These are phyloP conservation scores for Rhimphoctona megacephalus DNA, from an alignment of 2,888 invertebrate species.

Conservation along the genomic window DNA sequence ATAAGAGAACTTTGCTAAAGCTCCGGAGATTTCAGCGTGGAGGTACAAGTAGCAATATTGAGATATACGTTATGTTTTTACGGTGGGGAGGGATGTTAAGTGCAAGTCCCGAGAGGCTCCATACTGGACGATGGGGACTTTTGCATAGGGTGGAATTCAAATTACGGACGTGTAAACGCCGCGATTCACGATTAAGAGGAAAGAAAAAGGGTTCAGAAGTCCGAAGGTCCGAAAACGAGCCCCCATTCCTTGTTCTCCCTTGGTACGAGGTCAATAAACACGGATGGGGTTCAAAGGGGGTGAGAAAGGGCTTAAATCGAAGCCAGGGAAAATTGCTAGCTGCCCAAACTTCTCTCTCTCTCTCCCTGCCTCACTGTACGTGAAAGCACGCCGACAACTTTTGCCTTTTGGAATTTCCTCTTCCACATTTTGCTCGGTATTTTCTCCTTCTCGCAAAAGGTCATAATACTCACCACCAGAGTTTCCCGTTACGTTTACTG, in stretches of 20 bases:
- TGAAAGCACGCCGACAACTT: conserved; percentile 31
- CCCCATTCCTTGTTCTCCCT: conserved; percentile 27
- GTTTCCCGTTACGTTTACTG: conserved; percentile 35
- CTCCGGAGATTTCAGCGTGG: background rate
- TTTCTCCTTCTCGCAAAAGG: conserved; percentile 25
- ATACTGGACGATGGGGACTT: conserved; percentile 31
- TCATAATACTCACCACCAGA: conserved; percentile 39
- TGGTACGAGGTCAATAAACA: conserved; percentile 65
- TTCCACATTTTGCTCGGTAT: conserved; percentile 22
- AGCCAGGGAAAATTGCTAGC: conserved; percentile 57
- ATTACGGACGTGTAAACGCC: conserved; percentile 62
- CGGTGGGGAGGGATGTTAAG: conserved; percentile 32
- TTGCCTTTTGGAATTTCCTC: conserved; percentile 49
- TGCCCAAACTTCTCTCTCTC: too few species aligned
- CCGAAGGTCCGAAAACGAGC: conserved; percentile 51
- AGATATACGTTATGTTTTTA: conserved; percentile 39
- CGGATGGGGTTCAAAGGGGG: conserved; percentile 62
- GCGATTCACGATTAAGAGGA: conserved; percentile 59
- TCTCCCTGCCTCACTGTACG: background rate
- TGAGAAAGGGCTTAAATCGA: conserved; percentile 45
- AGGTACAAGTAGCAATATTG: conserved; percentile 32
- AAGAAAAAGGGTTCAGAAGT: conserved; percentile 39
- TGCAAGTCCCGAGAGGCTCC: conserved; percentile 35
- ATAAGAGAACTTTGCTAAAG: conserved; percentile 45
- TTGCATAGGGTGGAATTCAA: conserved; percentile 57